Conservation (phyloP, 2,888 invertebrate genomes). For the Rhamphomyia laevipes region DNA sequence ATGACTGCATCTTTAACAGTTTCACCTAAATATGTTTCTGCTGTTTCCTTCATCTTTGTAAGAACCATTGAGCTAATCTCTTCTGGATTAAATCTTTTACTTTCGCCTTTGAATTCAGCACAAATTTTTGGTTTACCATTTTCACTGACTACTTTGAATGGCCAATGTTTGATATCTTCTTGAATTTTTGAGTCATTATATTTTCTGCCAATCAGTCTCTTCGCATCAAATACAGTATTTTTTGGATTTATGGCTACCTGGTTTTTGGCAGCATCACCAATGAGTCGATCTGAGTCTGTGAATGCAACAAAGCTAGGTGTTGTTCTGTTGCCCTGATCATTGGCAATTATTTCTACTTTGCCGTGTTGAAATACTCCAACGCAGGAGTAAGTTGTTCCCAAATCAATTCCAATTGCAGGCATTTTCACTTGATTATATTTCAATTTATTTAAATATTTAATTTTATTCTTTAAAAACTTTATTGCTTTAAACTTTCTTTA, state of each 20-base stretch:
- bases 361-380: constrained; percentile 73
- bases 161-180: constrained; percentile 88
- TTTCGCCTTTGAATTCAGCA: constrained; percentile 79
- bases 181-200: constrained; percentile 81
- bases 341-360: constrained; percentile 73
- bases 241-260: constrained; percentile 75
- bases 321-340: constrained; percentile 70
- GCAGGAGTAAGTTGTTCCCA: constrained; percentile 78
- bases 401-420: constrained; percentile 68
- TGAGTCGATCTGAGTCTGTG: constrained; percentile 64
- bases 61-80: constrained; percentile 89
- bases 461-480: too few relatives aligned
- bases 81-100: constrained; percentile 77
- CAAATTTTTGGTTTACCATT: constrained; percentile 70
- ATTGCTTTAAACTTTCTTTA: too few relatives aligned
- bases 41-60: constrained; percentile 85
- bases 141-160: constrained; percentile 76
- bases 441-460: constrained; percentile 35
- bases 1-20: constrained; percentile 73
- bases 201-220: constrained; percentile 82
- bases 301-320: constrained; percentile 71
- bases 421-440: constrained; percentile 32
- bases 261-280: constrained; percentile 68
- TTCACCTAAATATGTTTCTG: constrained; percentile 78
- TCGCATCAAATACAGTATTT: constrained; percentile 82